phyloP scores from a whole-genome alignment of 2,888 invertebrate genomes.

The Agrotis ipsilon region DNA sequence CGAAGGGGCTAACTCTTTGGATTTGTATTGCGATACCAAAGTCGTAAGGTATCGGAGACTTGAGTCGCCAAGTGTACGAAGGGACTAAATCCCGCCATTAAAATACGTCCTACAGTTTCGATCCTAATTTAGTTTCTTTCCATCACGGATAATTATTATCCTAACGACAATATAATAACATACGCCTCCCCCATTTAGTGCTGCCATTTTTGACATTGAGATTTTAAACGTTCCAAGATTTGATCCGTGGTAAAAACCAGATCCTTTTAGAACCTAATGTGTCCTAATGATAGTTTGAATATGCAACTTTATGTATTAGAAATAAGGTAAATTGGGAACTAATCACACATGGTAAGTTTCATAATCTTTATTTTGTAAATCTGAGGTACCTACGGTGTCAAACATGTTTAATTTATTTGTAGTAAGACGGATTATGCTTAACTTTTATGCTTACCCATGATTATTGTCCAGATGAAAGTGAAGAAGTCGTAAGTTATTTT shows the following conservation, averaged over 20 bases:
- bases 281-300: constrained; percentile 40
- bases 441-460: too few relatives aligned
- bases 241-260: constrained; percentile 32
- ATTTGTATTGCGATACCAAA: too few relatives aligned
- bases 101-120: constrained; percentile 27
- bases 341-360: background rate
- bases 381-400: too few relatives aligned
- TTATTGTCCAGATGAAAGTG: too few relatives aligned
- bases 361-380: too few relatives aligned
- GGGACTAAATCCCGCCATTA: constrained; percentile 14
- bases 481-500: too few relatives aligned
- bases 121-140: constrained; percentile 47
- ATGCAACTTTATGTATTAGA: constrained; percentile 6
- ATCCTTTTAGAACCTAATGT: constrained; percentile 35
- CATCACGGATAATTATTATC: constrained; percentile 28
- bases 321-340: constrained; percentile 10
- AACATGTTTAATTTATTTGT: too few relatives aligned
- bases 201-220: constrained; percentile 59
- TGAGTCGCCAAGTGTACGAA: too few relatives aligned
- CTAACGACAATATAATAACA: constrained; percentile 62
- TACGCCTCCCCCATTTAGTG: constrained; percentile 31
- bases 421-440: too few relatives aligned
- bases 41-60: too few relatives aligned
- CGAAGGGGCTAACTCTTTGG: too few relatives aligned
- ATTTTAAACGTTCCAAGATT: constrained; percentile 27